These are phyloP conservation scores for Heterodera filipjevi DNA, from an alignment of 2,888 invertebrate genomes.

Conservation along the genomic window DNA sequence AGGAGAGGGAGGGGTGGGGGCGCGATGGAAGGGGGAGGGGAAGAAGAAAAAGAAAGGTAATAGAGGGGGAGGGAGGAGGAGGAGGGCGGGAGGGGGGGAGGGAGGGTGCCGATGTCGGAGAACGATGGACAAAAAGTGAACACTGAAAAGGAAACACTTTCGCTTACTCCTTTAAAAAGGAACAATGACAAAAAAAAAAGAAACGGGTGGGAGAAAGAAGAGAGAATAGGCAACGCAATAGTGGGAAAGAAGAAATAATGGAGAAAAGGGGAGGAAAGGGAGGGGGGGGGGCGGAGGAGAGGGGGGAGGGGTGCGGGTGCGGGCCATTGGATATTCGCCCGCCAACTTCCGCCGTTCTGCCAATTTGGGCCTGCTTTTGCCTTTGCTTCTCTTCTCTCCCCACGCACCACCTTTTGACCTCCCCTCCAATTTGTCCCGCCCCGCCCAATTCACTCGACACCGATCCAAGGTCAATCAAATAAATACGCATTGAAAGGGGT, in stretches of 20 bases:
- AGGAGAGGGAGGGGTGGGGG: background rate
- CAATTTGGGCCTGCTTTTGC: background rate
- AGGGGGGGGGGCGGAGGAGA: background rate
- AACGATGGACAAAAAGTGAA: constrained; percentile 10
- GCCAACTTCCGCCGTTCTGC: background rate
- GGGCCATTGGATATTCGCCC: background rate
- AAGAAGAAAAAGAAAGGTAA: too few relatives aligned
- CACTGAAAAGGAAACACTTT: constrained; percentile 3
- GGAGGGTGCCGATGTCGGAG: background rate
- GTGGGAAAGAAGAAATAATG: background rate
- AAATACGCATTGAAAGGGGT: background rate
- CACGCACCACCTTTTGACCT: background rate
- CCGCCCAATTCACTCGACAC: background rate
- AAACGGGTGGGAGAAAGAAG: background rate
- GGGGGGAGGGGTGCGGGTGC: background rate
- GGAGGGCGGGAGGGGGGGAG: background rate
- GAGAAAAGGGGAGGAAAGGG: background rate
- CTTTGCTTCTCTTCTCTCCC: background rate
- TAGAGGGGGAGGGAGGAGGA: too few relatives aligned
- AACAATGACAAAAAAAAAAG: constrained; percentile 1
- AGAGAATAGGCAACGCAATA: background rate
- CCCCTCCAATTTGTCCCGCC: background rate
- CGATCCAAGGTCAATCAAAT: background rate
- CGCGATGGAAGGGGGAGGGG: background rate
- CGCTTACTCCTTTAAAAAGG: background rate